A percentile compares a stretch with the other conserved stretches of the same genome.
Conservation (phyloP, 2,797 vertebrate genomes). For the Eulemur coronatus region DNA sequence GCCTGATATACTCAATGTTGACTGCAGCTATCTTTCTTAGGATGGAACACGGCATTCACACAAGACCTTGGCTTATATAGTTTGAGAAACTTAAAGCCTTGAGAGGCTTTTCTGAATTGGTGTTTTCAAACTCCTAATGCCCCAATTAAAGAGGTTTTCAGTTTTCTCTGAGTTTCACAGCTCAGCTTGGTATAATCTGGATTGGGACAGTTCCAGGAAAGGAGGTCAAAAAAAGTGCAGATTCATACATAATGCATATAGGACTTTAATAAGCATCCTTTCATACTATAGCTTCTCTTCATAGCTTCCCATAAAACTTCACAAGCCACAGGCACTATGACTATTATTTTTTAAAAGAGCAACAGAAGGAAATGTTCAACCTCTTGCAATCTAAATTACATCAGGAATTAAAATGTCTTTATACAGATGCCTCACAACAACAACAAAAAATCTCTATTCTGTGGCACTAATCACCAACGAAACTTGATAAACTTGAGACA, state of each 20-base stretch:
- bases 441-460: slow-evolving; percentile 15
- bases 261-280: slow-evolving; percentile 80
- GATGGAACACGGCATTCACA: slow-evolving; percentile 10
- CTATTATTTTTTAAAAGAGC: slow-evolving; percentile 74
- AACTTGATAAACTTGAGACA: slow-evolving; percentile 16
- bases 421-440: slow-evolving; percentile 20
- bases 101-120: slow-evolving; percentile 59
- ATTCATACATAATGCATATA: slow-evolving; percentile 82
- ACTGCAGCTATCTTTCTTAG: slow-evolving; percentile 17
- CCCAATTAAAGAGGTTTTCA: slow-evolving; percentile 68
- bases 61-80: slow-evolving; percentile 55
- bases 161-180: slow-evolving; percentile 78
- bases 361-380: slow-evolving; percentile 62
- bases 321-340: slow-evolving; percentile 76
- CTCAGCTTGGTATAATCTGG: slow-evolving; percentile 78
- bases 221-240: slow-evolving; percentile 84
- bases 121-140: slow-evolving; percentile 60
- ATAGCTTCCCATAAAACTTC: slow-evolving; percentile 75
- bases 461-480: neutral
- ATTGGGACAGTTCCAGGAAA: slow-evolving; percentile 79
- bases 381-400: slow-evolving; percentile 58
- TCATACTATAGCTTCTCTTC: slow-evolving; percentile 76
- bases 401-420: slow-evolving; percentile 74
- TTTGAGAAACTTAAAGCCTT: slow-evolving; percentile 59
- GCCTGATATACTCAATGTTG: neutral